A percentile compares a stretch with the other conserved stretches of the same genome.
Evolutionary conservation across 2,888 invertebrate species (phyloP).

Genomic region (Pammene fasciana): DNA sequence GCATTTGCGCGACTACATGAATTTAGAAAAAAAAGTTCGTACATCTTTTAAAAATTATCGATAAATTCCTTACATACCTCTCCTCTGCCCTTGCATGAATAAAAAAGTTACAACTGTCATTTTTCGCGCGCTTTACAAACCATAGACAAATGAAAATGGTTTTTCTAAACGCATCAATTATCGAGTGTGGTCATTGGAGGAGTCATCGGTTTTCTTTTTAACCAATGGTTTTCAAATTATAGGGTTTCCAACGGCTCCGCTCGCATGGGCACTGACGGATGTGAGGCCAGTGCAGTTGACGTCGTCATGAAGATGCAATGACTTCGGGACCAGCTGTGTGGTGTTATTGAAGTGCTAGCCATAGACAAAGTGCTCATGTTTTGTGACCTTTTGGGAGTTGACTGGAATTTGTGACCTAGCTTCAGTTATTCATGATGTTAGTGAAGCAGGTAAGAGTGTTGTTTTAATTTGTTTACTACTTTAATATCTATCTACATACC

Average conservation of each 20-base stretch:
- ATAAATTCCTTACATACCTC: neutral
- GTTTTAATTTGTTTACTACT: neutral
- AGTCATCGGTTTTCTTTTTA: conserved; percentile 68
- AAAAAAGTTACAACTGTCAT: conserved; percentile 47
- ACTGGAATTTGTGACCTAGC: conserved; percentile 47
- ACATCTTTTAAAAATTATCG: conserved; percentile 17
- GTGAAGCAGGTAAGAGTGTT: conserved; percentile 59
- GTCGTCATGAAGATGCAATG: conserved; percentile 59
- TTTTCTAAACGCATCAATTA: conserved; percentile 56
- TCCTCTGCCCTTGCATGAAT: neutral
- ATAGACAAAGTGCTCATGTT: conserved; percentile 54
- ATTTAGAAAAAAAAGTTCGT: conserved; percentile 59
- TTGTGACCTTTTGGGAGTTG: conserved; percentile 50
- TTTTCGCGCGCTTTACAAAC: conserved; percentile 50
- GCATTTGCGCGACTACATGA: conserved; percentile 59
- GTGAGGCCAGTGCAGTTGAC: conserved; percentile 61
- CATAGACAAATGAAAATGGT: conserved; percentile 1
- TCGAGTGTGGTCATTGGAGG: conserved; percentile 63
- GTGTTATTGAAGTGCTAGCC: conserved; percentile 54
- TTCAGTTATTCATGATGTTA: conserved; percentile 55
- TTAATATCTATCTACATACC: neutral
- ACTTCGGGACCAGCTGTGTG: conserved; percentile 50
- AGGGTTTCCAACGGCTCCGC: conserved; percentile 74
- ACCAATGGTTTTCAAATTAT: conserved; percentile 74
- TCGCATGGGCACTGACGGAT: conserved; percentile 64